Conservation (phyloP, 37 sponge, comb jelly and placozoan species). For the Ephydatia muelleri region DNA sequence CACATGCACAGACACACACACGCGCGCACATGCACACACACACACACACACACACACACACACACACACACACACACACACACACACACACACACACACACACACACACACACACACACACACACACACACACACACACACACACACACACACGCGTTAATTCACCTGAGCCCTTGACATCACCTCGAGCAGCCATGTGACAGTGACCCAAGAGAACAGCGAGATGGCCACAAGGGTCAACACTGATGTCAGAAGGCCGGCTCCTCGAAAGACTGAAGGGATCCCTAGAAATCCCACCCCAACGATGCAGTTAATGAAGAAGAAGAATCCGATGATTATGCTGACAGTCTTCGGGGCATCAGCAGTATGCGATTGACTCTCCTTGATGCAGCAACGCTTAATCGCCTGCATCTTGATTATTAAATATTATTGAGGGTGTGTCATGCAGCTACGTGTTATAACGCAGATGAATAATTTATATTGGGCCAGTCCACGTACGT, state of each 20-base stretch:
- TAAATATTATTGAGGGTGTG: no score
- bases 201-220: no score
- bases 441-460: no score
- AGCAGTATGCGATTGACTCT: background rate
- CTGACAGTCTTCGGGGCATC: background rate
- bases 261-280: background rate
- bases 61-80: constrained; percentile 7
- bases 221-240: background rate
- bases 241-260: background rate
- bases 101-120: constrained; percentile 27
- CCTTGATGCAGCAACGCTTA: no score
- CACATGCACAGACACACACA: background rate
- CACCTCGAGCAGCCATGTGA: background rate
- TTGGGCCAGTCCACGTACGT: no score
- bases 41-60: constrained; percentile 7
- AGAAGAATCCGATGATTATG: background rate
- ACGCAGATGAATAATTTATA: no score
- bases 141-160: constrained; percentile 24
- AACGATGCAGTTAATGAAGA: background rate
- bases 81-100: background rate
- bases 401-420: no score
- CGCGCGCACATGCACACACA: constrained; percentile 9
- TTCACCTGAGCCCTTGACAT: constrained; percentile 11
- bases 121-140: constrained; percentile 46
- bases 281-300: background rate